phyloP scores from a whole-genome alignment of 2,113 vertebrate species.

The Paralichthys olivaceus region DNA sequence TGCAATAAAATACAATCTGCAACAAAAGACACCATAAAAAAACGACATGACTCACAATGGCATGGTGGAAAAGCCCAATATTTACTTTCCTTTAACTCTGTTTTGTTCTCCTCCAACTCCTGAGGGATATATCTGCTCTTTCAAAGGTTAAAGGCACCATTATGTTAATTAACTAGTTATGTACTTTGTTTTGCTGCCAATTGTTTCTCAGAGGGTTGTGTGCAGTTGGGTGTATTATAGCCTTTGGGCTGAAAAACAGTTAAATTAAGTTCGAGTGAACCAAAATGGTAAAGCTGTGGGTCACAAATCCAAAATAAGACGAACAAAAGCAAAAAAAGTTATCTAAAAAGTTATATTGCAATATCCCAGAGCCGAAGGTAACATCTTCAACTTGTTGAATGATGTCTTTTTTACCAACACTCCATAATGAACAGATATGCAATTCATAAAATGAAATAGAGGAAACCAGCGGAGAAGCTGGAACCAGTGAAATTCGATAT shows the following conservation, averaged over 20 bases:
- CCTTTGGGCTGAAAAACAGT: background rate
- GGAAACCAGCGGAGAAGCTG: background rate
- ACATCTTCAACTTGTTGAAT: background rate
- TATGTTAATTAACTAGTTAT: background rate
- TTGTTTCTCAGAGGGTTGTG: background rate
- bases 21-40: constrained; percentile 2
- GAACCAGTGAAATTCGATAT: background rate
- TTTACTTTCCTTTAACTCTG: background rate
- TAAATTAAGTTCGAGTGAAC: constrained; percentile 8
- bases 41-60: background rate
- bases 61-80: background rate
- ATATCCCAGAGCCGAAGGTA: background rate
- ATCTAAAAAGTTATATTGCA: background rate
- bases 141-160: constrained; percentile 6
- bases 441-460: background rate
- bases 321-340: background rate
- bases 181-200: background rate
- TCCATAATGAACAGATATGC: background rate
- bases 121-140: background rate
- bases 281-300: background rate
- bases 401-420: background rate
- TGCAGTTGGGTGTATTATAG: background rate
- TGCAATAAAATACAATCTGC: constrained; percentile 22
- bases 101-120: background rate
- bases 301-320: constrained; percentile 1